phyloP scores from a whole-genome alignment of 2,888 invertebrate genomes.

The Tetheella fluctuosa region DNA sequence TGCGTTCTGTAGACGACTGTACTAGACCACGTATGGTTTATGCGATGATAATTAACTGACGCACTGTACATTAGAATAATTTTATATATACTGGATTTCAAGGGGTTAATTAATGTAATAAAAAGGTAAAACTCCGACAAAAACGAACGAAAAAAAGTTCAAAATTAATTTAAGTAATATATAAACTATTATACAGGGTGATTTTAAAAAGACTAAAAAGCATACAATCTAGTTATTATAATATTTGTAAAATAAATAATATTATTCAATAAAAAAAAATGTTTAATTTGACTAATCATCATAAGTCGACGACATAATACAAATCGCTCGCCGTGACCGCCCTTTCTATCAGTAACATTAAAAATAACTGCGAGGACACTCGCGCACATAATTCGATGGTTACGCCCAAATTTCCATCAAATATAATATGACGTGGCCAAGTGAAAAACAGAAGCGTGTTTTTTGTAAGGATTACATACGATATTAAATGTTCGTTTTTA shows the following conservation, averaged over 20 bases:
- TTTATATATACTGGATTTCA: neutral
- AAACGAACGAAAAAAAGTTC: too few relatives aligned
- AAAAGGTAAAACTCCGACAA: too few relatives aligned
- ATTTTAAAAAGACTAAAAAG: too few relatives aligned
- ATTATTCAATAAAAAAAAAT: neutral
- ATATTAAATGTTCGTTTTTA: too few relatives aligned
- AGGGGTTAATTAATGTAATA: too few relatives aligned
- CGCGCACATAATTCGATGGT: constrained; percentile 74
- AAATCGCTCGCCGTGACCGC: constrained; percentile 26
- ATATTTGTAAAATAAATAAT: neutral
- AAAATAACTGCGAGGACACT: constrained; percentile 70
- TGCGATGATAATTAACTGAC: constrained; percentile 6
- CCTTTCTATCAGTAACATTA: constrained; percentile 58
- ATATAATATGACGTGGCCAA: constrained; percentile 48
- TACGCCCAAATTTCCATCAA: constrained; percentile 81
- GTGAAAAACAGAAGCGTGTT: constrained; percentile 31
- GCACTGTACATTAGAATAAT: neutral
- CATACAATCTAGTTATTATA: too few relatives aligned
- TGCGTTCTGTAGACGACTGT: constrained; percentile 22
- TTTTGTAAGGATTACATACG: too few relatives aligned
- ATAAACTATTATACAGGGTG: too few relatives aligned
- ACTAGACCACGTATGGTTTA: neutral
- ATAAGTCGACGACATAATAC: constrained; percentile 10
- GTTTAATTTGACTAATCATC: constrained; percentile 1
- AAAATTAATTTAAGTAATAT: too few relatives aligned